Base-by-base conservation (phyloP, 2,888 invertebrate genomes). In the Adineta ricciae region DNA sequence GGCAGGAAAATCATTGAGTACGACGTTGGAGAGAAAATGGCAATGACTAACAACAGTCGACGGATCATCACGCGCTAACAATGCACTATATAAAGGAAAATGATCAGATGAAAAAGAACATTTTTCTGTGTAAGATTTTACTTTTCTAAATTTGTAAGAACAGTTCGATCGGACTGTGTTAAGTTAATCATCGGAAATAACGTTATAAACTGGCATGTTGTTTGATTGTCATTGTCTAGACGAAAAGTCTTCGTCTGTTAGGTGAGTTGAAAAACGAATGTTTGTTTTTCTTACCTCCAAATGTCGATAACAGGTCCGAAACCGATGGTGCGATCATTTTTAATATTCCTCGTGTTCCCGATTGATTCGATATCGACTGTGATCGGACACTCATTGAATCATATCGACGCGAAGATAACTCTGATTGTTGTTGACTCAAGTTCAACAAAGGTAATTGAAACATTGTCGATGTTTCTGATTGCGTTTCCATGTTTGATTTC, bases 371-470 rank as follows among this genome's bases (percentile, higher is more conserved):
- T 41, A 78, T 24, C 24, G 19, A 21, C 7, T 38, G 73, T 21
- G 14, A 78, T 24, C 8, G 4, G n/a, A 38, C 21, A 21, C 8
- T 24, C 8, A 36, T 41, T 24, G 38, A 11, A 32, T 78, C 78
- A 41, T 78, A 24, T 24, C 41, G 41, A 24, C 32, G 41, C 14
- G 41, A 41, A 41, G 78, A 41, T 41, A 41, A 41, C n/a, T 38
- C 41, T n/a, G 21, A 16, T 41, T 78, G 38, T 41, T 78, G 78
- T 78, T 41, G 41, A 78, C 78, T 78, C 11, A 41, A 41, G 41
- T 78, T 78, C 11, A 78, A 24, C 41, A 41, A 24, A n/a, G 78
- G 78, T 78, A 41, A 41, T 78, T 78, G 78, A 41, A 78, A 78
- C n/a, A 78, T n/a, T 16, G 64, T 64, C 32, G 64, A 64, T 32